phyloP scores from a whole-genome alignment of 1,140 invertebrate genomes.

The Zaprionus tsacasi region DNA sequence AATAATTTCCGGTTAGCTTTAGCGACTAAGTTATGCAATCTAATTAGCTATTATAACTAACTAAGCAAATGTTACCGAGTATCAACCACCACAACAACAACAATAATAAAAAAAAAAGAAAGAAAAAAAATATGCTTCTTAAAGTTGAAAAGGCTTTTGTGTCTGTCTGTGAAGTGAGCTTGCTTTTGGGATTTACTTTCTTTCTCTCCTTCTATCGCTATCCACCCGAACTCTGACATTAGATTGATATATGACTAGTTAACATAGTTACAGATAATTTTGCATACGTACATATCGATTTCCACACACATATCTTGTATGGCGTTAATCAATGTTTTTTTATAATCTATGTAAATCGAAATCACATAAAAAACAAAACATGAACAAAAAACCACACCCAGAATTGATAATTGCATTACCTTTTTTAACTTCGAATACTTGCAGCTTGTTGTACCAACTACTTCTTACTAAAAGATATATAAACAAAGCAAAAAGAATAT shows the following conservation, averaged over 20 bases:
- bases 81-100: slow-evolving; percentile 24
- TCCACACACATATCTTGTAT: slow-evolving; percentile 39
- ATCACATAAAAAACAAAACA: slow-evolving; percentile 6
- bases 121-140: slow-evolving; percentile 18
- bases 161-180: slow-evolving; percentile 34
- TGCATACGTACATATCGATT: slow-evolving; percentile 21
- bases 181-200: slow-evolving; percentile 1
- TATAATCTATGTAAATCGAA: slow-evolving; percentile 23
- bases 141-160: slow-evolving; percentile 37
- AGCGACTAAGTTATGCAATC: slow-evolving; percentile 39
- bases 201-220: slow-evolving; percentile 5
- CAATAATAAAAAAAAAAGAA: slow-evolving; percentile 7
- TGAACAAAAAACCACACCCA: slow-evolving; percentile 1
- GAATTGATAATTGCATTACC: slow-evolving; percentile 67
- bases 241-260: slow-evolving; percentile 21
- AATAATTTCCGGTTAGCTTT: slow-evolving; percentile 18
- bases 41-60: slow-evolving; percentile 40
- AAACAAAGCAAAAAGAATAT: slow-evolving; percentile 39
- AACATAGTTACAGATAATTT: slow-evolving; percentile 23
- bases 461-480: slow-evolving; percentile 72
- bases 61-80: slow-evolving; percentile 36
- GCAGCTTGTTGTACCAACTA: slow-evolving; percentile 81
- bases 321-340: slow-evolving; percentile 28
- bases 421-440: slow-evolving; percentile 71
- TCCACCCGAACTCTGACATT: slow-evolving; percentile 7